Conservation (phyloP, 1,140 invertebrate species). For the Micrasema longulum region DNA sequence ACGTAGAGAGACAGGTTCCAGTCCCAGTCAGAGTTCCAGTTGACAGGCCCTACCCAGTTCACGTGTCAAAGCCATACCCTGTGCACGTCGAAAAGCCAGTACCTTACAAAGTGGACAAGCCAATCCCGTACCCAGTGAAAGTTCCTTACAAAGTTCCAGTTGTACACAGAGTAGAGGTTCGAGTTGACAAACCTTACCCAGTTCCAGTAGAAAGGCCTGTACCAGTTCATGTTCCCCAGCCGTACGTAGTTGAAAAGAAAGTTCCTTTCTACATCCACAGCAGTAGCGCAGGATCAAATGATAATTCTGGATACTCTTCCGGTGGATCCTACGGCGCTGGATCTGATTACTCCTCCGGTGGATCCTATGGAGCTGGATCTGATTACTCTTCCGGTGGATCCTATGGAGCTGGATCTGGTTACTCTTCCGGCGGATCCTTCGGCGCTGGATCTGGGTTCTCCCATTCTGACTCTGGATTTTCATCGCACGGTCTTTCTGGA, state of each 20-base stretch:
- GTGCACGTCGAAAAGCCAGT: constrained; percentile 64
- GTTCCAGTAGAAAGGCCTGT: constrained; percentile 58
- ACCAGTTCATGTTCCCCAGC: constrained; percentile 65
- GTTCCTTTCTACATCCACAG: constrained; percentile 58
- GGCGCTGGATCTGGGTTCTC: constrained; percentile 8
- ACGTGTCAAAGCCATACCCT: constrained; percentile 58
- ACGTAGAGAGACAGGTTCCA: constrained; percentile 58
- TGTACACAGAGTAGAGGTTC: constrained; percentile 56
- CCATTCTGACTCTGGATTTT: constrained; percentile 11
- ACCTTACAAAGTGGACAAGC: constrained; percentile 58
- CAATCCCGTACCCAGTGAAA: constrained; percentile 60
- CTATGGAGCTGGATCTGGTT: not conserved
- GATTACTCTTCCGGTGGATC: not conserved
- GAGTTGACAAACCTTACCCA: constrained; percentile 56
- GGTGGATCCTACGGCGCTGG: constrained; percentile 50
- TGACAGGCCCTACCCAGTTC: constrained; percentile 57
- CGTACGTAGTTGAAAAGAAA: constrained; percentile 65
- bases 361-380: constrained; percentile 56
- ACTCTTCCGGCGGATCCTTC: constrained; percentile 4
- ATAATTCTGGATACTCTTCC: constrained; percentile 1
- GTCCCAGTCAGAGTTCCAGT: constrained; percentile 57
- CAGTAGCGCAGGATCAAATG: not conserved
- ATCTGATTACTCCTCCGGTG: constrained; percentile 34
- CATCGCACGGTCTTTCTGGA: not conserved
- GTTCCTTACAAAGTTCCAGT: constrained; percentile 59